These are phyloP conservation scores for Dissostichus mawsoni DNA, from an alignment of 2,113 vertebrate species.

Conservation along the genomic window DNA sequence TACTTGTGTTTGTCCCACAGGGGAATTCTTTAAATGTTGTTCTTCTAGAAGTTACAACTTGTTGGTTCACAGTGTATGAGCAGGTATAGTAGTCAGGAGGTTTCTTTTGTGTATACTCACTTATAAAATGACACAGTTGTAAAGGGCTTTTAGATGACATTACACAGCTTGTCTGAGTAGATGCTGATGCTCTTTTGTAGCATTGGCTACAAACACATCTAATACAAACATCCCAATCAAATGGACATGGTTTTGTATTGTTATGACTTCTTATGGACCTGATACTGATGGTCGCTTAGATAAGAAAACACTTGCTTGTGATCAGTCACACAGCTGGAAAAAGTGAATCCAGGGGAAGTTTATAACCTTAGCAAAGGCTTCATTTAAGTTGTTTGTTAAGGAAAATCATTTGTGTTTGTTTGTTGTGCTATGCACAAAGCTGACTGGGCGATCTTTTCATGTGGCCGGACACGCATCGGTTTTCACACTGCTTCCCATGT, in stretches of 20 bases:
- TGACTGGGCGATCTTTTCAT: conserved; percentile 44
- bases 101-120: background rate
- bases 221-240: background rate
- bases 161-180: background rate
- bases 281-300: no score
- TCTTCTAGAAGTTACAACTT: conserved; percentile 4
- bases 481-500: conserved; percentile 29
- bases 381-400: conserved; percentile 54
- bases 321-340: conserved; percentile 26
- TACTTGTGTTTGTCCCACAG: background rate
- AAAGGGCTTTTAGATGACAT: conserved; percentile 4
- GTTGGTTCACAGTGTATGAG: background rate
- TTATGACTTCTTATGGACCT: background rate
- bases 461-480: conserved; percentile 54
- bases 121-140: conserved; percentile 9
- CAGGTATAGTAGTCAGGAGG: background rate
- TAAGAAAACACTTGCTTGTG: conserved; percentile 25
- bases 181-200: background rate
- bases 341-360: conserved; percentile 7
- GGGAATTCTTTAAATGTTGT: conserved; percentile 6
- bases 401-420: conserved; percentile 58
- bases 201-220: background rate
- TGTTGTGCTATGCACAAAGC: conserved; percentile 41
- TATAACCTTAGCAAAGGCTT: conserved; percentile 30
- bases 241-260: background rate